Base-by-base conservation (phyloP, 2,113 vertebrate species). In the Thalassoma bifasciatum region DNA sequence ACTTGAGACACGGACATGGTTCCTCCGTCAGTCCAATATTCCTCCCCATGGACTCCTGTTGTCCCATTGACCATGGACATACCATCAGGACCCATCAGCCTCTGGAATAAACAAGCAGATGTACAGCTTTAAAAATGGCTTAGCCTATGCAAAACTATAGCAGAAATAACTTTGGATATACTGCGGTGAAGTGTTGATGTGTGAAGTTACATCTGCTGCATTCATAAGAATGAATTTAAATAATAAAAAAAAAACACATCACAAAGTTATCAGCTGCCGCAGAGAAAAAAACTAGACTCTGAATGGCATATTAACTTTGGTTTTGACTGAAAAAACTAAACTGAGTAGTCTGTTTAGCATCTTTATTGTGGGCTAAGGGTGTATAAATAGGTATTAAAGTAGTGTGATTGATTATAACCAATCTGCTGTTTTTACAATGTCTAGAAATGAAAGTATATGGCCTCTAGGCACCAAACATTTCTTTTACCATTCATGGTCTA, bases 81-180 rank as follows among this genome's bases (percentile, higher is more conserved):
- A 40, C 94, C 95, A 77, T 99, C 98, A 75, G 97, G 96, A 0
- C 96, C 97, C 1, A 97, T 97, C 94, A 99, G 94, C 83, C 97
- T 95, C 98, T 99, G 93, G 0, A 69, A 84, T 0, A 61, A 77
- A 81, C 12, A 78, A 19, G 16, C 4, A 2, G 13, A 40, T 2
- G 1, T 16, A n/a, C n/a, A n/a, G n/a, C n/a, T n/a, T n/a, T n/a
- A 62, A 34, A 62, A 23, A 70, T 19, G 22, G 21, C 37, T 53
- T 13, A 19, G 6, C 24, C 46, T 19, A 42, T 22, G 10, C 16
- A 42, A 42, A 42, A 30, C 30, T 30, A 30, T 30, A 6, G 6
- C 30, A 30, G 30, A 3, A 6, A 6, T 30, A 4, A 30, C 30
- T 30, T 30, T 30, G 30, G 30, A 30, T 6, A 30, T 4, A 3